Evolutionary conservation across 35 echinoderm and acorn worm species (phyloP).

Genomic region (Stichopus chloronotus): DNA sequence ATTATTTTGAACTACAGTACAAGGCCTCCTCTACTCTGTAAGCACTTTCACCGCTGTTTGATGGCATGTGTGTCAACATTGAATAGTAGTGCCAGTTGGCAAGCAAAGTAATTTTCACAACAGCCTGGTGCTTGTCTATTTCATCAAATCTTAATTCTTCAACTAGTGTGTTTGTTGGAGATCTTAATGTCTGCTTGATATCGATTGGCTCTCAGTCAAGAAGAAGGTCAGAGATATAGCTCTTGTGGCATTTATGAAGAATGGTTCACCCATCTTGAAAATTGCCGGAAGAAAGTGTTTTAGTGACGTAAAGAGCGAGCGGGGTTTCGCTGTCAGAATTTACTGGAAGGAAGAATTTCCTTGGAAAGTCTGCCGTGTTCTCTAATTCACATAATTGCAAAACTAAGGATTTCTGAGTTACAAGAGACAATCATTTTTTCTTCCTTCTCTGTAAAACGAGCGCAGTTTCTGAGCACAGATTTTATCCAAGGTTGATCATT

Average conservation of each 20-base stretch:
- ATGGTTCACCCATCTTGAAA: background rate
- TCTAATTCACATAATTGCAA: too few species aligned
- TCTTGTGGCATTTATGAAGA: background rate
- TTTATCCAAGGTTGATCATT: too few species aligned
- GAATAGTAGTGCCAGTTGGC: too few species aligned
- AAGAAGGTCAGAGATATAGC: background rate
- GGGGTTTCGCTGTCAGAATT: background rate
- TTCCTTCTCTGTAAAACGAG: too few species aligned
- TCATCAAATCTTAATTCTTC: slow-evolving; percentile 23
- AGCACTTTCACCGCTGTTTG: background rate
- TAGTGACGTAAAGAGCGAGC: background rate
- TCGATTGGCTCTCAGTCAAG: background rate
- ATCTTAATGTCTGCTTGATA: slow-evolving; percentile 39
- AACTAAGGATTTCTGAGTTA: too few species aligned
- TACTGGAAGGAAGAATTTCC: too few species aligned
- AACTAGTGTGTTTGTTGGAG: slow-evolving; percentile 11
- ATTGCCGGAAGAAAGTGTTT: background rate
- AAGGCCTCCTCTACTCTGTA: background rate
- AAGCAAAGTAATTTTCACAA: background rate
- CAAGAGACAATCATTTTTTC: too few species aligned
- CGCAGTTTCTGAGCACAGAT: too few species aligned
- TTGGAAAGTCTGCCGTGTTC: too few species aligned
- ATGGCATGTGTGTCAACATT: background rate
- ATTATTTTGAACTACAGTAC: background rate
- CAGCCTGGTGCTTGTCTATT: background rate